Percentiles rank a stretch among this genome's conserved stretches.
Evolutionary conservation across 2,113 vertebrate genomes (phyloP).

Genomic region (Siniperca chuatsi): DNA sequence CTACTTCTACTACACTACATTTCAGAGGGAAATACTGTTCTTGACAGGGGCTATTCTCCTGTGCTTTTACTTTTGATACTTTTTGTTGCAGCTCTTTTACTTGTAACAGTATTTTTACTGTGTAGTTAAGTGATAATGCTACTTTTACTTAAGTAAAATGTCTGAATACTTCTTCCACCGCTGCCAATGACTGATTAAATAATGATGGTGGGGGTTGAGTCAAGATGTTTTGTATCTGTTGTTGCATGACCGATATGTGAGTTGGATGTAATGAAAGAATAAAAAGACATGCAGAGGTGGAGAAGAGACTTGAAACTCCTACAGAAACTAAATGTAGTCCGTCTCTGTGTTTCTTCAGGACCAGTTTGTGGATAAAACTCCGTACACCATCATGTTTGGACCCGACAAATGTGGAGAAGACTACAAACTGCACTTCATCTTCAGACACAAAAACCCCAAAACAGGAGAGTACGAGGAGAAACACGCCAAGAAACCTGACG

Average conservation of each 20-base stretch:
- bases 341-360: conserved; percentile 83
- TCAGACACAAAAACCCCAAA: conserved; percentile 97
- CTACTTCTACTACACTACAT: too few relatives aligned
- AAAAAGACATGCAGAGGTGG: too few relatives aligned
- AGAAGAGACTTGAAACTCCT: neutral
- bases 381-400: conserved; percentile 99
- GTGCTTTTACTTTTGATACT: too few relatives aligned
- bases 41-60: too few relatives aligned
- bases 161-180: too few relatives aligned
- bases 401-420: conserved; percentile 99
- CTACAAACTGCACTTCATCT: conserved; percentile 99
- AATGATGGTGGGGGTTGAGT: too few relatives aligned
- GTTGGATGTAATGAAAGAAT: neutral
- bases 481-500: conserved; percentile 94
- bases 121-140: too few relatives aligned
- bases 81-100: too few relatives aligned
- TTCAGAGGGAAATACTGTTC: too few relatives aligned
- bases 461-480: conserved; percentile 96
- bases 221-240: neutral
- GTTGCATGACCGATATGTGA: neutral
- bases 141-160: too few relatives aligned
- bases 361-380: conserved; percentile 95
- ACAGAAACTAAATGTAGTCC: neutral
- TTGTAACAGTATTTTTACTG: too few relatives aligned
- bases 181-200: too few relatives aligned